Percentiles rank a stretch among this genome's conserved stretches.
phyloP scores from a whole-genome alignment of 2,797 vertebrate species.

The Mus spretus region DNA sequence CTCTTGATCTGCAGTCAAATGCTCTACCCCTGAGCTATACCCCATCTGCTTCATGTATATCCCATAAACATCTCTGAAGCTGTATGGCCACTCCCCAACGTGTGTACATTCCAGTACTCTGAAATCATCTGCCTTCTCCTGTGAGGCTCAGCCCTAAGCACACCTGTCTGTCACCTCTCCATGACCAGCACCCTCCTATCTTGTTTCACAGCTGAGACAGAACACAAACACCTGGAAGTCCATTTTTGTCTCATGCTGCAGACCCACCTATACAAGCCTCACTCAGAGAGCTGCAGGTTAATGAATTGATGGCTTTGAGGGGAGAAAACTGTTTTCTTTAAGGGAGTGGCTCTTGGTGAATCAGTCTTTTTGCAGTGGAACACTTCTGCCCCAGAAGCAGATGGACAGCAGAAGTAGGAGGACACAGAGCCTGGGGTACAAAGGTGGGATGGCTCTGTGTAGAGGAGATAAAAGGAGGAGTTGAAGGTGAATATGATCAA shows the following conservation, averaged over 20 bases:
- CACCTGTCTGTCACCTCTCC: neutral
- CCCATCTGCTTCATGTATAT: neutral
- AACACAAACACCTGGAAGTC: no score
- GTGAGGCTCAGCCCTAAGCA: neutral
- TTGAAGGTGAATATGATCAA: neutral
- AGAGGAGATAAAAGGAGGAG: neutral
- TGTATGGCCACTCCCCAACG: neutral
- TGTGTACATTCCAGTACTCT: neutral
- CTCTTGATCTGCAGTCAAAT: conserved; percentile 90
- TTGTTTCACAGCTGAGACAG: neutral
- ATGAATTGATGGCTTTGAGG: no score
- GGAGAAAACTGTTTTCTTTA: neutral
- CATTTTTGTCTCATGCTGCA: no score
- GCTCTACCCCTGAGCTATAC: conserved; percentile 87
- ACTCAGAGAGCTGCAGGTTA: neutral
- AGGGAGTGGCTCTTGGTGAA: neutral
- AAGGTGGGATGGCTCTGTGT: no score
- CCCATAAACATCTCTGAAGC: neutral
- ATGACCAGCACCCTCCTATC: no score
- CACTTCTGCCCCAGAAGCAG: no score
- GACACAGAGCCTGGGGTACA: no score
- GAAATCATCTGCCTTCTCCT: neutral
- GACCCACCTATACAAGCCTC: neutral
- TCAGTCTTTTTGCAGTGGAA: neutral
- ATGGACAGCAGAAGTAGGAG: no score